Evolutionary conservation across 2,888 invertebrate genomes (phyloP).

Genomic region (Synanthedon tipuliformis): DNA sequence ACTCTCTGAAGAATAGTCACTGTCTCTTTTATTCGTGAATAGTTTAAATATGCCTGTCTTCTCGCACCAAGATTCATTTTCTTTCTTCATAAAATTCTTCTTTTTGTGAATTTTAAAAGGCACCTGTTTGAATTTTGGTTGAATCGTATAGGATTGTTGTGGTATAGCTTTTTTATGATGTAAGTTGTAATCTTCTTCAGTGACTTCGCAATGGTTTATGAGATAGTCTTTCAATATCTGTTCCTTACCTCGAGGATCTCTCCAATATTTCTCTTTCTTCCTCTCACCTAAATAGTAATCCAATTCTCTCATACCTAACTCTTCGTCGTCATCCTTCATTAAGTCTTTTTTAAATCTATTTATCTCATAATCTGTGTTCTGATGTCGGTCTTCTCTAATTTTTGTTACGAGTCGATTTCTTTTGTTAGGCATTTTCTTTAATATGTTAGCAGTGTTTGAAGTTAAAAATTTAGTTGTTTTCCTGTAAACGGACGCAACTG

Average conservation of each 20-base stretch:
- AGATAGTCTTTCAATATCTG: slow-evolving; percentile 57
- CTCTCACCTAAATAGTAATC: slow-evolving; percentile 56
- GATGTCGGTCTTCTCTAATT: slow-evolving; percentile 28
- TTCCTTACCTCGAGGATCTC: slow-evolving; percentile 49
- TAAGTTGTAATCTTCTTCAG: slow-evolving; percentile 51
- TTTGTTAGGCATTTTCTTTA: slow-evolving; percentile 48
- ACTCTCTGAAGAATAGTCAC: slow-evolving; percentile 53
- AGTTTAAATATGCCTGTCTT: slow-evolving; percentile 49
- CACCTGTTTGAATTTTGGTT: slow-evolving; percentile 50
- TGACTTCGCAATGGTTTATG: slow-evolving; percentile 50
- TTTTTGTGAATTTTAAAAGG: slow-evolving; percentile 58
- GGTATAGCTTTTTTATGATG: slow-evolving; percentile 25
- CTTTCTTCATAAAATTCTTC: slow-evolving; percentile 10
- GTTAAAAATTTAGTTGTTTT: slow-evolving; percentile 58
- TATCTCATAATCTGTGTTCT: slow-evolving; percentile 8
- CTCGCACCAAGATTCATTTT: slow-evolving; percentile 45
- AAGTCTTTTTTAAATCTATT: slow-evolving; percentile 11
- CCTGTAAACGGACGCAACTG: slow-evolving; percentile 51
- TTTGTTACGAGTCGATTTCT: slow-evolving; percentile 29
- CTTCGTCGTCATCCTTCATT: slow-evolving; percentile 25
- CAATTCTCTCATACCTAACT: slow-evolving; percentile 48
- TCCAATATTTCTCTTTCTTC: slow-evolving; percentile 51
- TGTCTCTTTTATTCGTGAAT: slow-evolving; percentile 44
- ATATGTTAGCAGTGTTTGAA: slow-evolving; percentile 41
- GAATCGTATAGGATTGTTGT: slow-evolving; percentile 25